Percentiles rank a stretch among this genome's conserved stretches.
These are phyloP conservation scores for Brachyhypopomus gauderio DNA, from an alignment of 2,113 vertebrate species.

Conservation along the genomic window DNA sequence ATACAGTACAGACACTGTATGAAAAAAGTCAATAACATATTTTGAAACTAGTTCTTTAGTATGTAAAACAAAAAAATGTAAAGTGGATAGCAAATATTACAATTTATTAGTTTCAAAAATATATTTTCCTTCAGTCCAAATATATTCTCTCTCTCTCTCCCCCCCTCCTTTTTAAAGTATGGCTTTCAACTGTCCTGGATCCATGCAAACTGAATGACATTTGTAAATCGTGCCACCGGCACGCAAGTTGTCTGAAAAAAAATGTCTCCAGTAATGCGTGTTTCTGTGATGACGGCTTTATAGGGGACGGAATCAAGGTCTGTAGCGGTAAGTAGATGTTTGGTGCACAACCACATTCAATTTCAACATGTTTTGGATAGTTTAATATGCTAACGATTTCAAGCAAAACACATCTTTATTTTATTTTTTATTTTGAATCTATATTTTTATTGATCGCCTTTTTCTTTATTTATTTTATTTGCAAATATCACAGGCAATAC, in stretches of 20 bases:
- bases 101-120: neutral
- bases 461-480: too few species aligned
- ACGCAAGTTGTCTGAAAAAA: constrained; percentile 62
- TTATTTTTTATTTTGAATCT: neutral
- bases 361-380: neutral
- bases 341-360: neutral
- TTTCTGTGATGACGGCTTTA: constrained; percentile 70
- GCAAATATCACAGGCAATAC: too few species aligned
- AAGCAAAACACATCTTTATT: neutral
- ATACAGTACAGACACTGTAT: too few species aligned
- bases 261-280: constrained; percentile 64
- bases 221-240: constrained; percentile 67
- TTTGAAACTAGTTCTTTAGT: too few species aligned
- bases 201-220: constrained; percentile 66
- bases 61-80: neutral
- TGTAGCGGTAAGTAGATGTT: constrained; percentile 69
- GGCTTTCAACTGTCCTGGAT: constrained; percentile 73
- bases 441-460: neutral
- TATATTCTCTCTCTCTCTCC: neutral
- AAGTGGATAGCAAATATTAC: neutral
- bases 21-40: too few species aligned
- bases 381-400: neutral
- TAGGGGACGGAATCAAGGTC: constrained; percentile 67
- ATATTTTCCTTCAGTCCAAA: neutral
- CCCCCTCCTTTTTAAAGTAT: constrained; percentile 61